A percentile compares a stretch with the other conserved stretches of the same genome.
phyloP scores from a whole-genome alignment of 2,797 vertebrate species.

The Spinibarbus caldwelli region DNA sequence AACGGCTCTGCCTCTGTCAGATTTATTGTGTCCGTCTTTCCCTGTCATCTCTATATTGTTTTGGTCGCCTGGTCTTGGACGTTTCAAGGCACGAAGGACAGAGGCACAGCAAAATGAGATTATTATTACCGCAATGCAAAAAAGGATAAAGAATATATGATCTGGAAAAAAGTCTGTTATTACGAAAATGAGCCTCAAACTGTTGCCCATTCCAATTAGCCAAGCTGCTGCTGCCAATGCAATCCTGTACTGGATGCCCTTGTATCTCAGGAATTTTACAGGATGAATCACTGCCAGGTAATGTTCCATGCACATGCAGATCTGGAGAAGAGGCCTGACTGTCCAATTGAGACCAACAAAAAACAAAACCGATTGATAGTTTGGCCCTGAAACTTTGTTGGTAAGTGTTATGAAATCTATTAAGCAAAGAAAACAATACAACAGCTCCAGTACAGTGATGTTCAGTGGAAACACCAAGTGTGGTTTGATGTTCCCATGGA shows the following conservation, averaged over 20 bases:
- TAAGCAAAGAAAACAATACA: background rate
- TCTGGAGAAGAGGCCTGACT: slow-evolving; percentile 10
- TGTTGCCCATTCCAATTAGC: background rate
- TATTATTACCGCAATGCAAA: background rate
- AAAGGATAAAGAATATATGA: background rate
- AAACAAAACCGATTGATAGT: background rate
- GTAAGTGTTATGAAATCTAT: too few relatives aligned
- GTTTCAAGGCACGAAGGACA: slow-evolving; percentile 11
- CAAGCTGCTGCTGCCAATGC: background rate
- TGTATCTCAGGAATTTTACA: slow-evolving; percentile 4
- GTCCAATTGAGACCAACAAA: slow-evolving; percentile 16
- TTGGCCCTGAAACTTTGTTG: too few relatives aligned
- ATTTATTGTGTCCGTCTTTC: background rate
- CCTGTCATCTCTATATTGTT: background rate
- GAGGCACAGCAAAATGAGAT: slow-evolving; percentile 26
- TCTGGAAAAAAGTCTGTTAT: slow-evolving; percentile 1
- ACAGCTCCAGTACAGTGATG: slow-evolving; percentile 12
- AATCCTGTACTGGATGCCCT: background rate
- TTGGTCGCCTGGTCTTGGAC: background rate
- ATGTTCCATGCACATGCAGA: slow-evolving; percentile 10
- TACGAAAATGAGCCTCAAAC: background rate
- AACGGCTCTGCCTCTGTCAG: slow-evolving; percentile 8
- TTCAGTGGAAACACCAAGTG: slow-evolving; percentile 31
- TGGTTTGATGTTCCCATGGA: slow-evolving; percentile 21
- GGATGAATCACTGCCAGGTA: background rate